Evolutionary conservation across 2,797 vertebrate genomes (phyloP).

Genomic region (Pantherophis alleghaniensis): DNA sequence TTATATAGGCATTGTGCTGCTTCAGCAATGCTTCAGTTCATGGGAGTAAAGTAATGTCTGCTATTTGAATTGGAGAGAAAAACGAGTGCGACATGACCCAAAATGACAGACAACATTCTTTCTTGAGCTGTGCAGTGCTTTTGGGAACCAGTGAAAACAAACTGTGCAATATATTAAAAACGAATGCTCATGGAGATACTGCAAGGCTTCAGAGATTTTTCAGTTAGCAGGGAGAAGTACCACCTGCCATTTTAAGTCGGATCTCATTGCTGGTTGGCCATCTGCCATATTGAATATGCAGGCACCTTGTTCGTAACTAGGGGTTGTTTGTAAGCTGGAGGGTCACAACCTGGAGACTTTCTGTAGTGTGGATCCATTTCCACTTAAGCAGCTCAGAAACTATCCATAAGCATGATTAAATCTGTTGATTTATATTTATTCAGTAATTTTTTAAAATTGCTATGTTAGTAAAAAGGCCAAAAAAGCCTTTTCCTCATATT

Average conservation of each 20-base stretch:
- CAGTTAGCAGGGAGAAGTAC: neutral
- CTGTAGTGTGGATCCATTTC: neutral
- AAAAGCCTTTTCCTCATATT: neutral
- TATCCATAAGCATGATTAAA: neutral
- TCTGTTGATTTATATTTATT: neutral
- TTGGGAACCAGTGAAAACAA: neutral
- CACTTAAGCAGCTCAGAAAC: neutral
- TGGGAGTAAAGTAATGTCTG: neutral
- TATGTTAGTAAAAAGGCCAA: neutral
- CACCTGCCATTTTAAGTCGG: neutral
- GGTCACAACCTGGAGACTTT: neutral
- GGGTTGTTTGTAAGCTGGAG: neutral
- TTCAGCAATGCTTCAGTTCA: neutral
- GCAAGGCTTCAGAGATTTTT: neutral
- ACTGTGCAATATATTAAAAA: neutral
- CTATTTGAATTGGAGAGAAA: neutral
- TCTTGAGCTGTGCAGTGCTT: neutral
- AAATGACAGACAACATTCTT: neutral
- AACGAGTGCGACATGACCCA: neutral
- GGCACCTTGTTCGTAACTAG: neutral
- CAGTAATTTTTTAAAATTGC: neutral
- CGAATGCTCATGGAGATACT: neutral
- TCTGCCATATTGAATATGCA: neutral
- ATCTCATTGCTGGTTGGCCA: neutral
- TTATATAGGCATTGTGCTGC: neutral